Evolutionary conservation across 1,140 invertebrate genomes (phyloP).

Genomic region (Trichoplusia ni): DNA sequence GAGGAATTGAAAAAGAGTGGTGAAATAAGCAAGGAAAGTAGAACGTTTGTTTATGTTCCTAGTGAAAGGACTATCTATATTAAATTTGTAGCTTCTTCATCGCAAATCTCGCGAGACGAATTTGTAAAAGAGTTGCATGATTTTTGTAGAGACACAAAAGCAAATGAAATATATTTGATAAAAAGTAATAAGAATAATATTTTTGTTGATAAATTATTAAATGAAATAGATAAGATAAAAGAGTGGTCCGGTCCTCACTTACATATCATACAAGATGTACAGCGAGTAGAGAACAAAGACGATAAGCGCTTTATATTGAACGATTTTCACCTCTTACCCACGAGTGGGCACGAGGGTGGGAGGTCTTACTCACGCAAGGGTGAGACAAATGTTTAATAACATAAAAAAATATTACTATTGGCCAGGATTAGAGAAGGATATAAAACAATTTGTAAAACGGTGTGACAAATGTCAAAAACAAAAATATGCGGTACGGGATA

Average conservation of each 20-base stretch:
- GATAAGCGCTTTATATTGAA: neutral
- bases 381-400: too few species aligned
- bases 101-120: constrained; percentile 32
- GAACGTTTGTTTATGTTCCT: constrained; percentile 6
- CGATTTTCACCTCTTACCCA: too few species aligned
- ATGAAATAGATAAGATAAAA: neutral
- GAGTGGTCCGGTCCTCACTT: constrained; percentile 3
- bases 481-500: neutral
- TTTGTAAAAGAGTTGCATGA: too few species aligned
- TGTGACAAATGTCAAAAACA: neutral
- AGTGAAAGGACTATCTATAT: constrained; percentile 31
- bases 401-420: too few species aligned
- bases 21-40: constrained; percentile 25
- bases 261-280: neutral
- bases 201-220: neutral
- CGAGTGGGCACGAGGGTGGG: too few species aligned
- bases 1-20: constrained; percentile 15
- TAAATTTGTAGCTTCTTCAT: constrained; percentile 33
- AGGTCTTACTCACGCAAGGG: too few species aligned
- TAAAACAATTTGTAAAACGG: neutral
- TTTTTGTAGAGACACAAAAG: too few species aligned
- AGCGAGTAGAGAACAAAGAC: constrained; percentile 26
- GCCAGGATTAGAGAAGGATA: too few species aligned
- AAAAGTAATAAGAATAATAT: too few species aligned
- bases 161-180: too few species aligned